Evolutionary conservation across 2,113 vertebrate species (phyloP), one percentile per base, ranked within the genome.

Genomic region (Holacanthus passer): DNA sequence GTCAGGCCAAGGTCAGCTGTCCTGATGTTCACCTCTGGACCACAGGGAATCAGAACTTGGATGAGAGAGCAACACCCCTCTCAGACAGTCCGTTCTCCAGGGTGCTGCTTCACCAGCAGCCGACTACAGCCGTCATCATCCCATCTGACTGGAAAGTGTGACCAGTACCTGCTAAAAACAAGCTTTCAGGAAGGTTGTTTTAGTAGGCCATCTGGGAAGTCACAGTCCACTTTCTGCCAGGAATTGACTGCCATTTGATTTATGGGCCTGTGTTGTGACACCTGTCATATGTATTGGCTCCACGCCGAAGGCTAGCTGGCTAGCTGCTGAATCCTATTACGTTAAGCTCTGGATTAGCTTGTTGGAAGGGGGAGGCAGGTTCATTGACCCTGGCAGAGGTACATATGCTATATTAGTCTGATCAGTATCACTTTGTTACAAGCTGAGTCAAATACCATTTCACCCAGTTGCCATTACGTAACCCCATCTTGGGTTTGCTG

Each of bases 291-390:
- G 37, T 66, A 7, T 73, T 58, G 82, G 60, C 67, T 76, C 27
- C 55, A 55, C 55, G 79, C 77, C 81, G n/a, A 17, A 56, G 37
- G 60, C 73, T 73, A 63, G 77, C 83, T 9, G 41, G 47, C 70
- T 76, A 68, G 52, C 85, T 60, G n/a, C 59, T 62, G 60, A 93
- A 95, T 95, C 93, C 89, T 89, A 93, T 95, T 94, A 94, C 68
- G 67, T 70, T 93, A 94, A 94, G 78, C 90, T 81, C 67, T 72
- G 91, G 93, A 94, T 96, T 94, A 95, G 62, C 74, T 78, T 87
- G 91, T 88, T 91, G 89, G 82, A 88, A 86, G 79, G 66, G 67
- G 35, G 67, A 13, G 74, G 55, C 70, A 64, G 72, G 63, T 50
- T 79, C 80, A 70, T 17, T 70, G 76, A 62, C 84, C 88, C 82